phyloP scores from a whole-genome alignment of 2,113 vertebrate species.

The Muscicapa adusta region DNA sequence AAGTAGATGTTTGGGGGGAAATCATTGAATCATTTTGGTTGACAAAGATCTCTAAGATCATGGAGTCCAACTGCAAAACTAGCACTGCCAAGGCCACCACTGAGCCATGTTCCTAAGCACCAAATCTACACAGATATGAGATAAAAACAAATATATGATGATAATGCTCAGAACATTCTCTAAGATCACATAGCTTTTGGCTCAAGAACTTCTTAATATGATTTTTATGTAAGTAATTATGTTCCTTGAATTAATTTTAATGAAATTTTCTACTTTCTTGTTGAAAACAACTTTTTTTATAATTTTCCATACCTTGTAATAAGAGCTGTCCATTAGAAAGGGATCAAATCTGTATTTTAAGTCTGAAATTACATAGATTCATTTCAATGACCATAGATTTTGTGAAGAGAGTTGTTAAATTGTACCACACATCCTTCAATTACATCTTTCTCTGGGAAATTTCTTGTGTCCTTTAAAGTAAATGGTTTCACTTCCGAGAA shows the following conservation, averaged over 20 bases:
- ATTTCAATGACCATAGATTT: not conserved
- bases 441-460: not conserved
- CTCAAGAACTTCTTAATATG: not conserved
- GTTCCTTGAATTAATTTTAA: not conserved
- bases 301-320: not conserved
- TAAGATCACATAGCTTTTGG: not conserved
- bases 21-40: accelerated
- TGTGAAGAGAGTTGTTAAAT: not conserved
- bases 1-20: not conserved
- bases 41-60: not conserved
- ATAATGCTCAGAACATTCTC: not conserved
- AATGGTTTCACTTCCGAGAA: not conserved
- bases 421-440: not conserved
- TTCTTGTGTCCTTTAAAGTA: not conserved
- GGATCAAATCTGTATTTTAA: not conserved
- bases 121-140: not conserved
- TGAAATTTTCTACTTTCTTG: not conserved
- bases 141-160: not conserved
- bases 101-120: not conserved
- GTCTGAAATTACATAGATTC: not conserved
- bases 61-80: not conserved
- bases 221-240: not conserved
- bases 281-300: not conserved
- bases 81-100: not conserved
- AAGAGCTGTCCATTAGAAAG: not conserved